Conservation (phyloP, 53 echinoderm and acorn worm species). For the Hippasteria phrygiana region DNA sequence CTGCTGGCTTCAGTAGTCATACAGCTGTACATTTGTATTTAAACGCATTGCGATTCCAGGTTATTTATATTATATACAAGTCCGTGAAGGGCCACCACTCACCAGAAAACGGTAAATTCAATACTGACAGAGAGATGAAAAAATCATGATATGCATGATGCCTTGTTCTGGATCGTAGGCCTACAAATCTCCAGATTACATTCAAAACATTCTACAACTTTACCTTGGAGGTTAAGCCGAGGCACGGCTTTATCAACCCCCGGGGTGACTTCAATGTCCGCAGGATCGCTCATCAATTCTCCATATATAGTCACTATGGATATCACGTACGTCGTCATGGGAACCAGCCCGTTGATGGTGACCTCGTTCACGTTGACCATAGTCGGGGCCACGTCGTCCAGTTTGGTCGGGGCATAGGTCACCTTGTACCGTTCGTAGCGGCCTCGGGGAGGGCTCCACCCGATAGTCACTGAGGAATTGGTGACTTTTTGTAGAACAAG, state of each 20-base stretch:
- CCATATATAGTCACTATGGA: conserved; percentile 63
- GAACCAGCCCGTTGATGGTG: conserved; percentile 54
- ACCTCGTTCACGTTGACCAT: conserved; percentile 41
- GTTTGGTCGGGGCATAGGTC: conserved; percentile 39
- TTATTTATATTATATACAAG: too few species aligned
- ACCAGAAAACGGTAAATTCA: too few species aligned
- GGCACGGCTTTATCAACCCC: conserved; percentile 55
- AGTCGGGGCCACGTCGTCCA: conserved; percentile 5
- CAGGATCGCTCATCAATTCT: conserved; percentile 54
- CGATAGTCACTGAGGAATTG: conserved; percentile 56
- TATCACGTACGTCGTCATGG: conserved; percentile 67
- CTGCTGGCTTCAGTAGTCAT: too few species aligned
- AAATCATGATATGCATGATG: too few species aligned
- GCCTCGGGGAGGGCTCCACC: conserved; percentile 42
- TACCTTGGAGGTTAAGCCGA: conserved; percentile 18
- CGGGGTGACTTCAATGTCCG: conserved; percentile 58
- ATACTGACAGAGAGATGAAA: too few species aligned
- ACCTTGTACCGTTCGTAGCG: conserved; percentile 53
- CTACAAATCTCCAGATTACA: too few species aligned
- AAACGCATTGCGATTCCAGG: too few species aligned
- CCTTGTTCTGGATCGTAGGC: too few species aligned
- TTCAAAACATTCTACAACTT: not conserved
- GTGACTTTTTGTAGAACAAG: conserved; percentile 23
- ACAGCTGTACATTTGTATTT: too few species aligned
- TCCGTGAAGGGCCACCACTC: too few species aligned